Percentiles rank a stretch among this genome's conserved stretches.
These are phyloP conservation scores for Rapana venosa DNA, from an alignment of 2,888 invertebrate species.

Conservation along the genomic window DNA sequence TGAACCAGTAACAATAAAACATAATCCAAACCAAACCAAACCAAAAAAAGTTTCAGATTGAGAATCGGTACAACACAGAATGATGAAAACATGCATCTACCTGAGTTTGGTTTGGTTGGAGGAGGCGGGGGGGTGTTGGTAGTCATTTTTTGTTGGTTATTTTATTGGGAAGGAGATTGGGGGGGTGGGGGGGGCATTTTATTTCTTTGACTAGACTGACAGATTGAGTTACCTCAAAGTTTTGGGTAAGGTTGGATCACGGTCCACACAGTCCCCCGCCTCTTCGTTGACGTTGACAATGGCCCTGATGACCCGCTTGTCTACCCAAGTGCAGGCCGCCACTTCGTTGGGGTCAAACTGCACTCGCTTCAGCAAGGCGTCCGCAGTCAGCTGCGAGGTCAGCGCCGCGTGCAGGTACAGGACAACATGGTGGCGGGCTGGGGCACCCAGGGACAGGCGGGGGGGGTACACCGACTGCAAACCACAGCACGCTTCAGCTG, in stretches of 20 bases:
- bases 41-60: too few species aligned
- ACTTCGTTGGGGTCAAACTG: constrained; percentile 76
- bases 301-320: constrained; percentile 58
- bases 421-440: constrained; percentile 79
- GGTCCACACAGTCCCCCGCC: neutral
- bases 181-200: too few species aligned
- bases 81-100: too few species aligned
- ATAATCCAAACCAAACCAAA: too few species aligned
- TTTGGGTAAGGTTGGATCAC: constrained; percentile 4
- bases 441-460: constrained; percentile 75
- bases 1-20: too few species aligned
- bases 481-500: too few species aligned
- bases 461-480: constrained; percentile 75
- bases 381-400: constrained; percentile 58
- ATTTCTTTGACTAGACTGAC: neutral
- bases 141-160: too few species aligned
- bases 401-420: constrained; percentile 76
- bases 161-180: too few species aligned
- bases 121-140: too few species aligned
- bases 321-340: constrained; percentile 76
- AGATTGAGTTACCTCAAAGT: constrained; percentile 7
- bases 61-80: too few species aligned
- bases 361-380: constrained; percentile 56
- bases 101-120: too few species aligned
- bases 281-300: constrained; percentile 68